Evolutionary conservation across 53 echinoderm and acorn worm species (phyloP).

Genomic region (Holothuria leucospilota): DNA sequence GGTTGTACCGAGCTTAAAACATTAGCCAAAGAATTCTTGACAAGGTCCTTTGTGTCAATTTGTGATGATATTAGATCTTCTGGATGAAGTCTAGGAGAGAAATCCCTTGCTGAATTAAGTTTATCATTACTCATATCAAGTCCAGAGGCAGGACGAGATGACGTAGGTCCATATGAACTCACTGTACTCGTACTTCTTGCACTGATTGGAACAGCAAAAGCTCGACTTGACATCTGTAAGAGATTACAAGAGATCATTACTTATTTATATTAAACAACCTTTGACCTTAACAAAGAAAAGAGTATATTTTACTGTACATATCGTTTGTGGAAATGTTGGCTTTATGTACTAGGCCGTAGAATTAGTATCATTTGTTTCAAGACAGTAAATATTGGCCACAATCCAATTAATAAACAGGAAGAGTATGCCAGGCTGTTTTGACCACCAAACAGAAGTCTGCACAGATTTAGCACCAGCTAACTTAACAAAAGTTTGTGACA

Average conservation of each 20-base stretch:
- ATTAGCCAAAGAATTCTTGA: slow-evolving; percentile 22
- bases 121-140: slow-evolving; percentile 25
- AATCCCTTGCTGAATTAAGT: slow-evolving; percentile 21
- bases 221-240: slow-evolving; percentile 85
- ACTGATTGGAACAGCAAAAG: slow-evolving; percentile 91
- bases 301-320: too few relatives aligned
- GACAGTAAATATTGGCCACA: too few relatives aligned
- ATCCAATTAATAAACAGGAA: too few relatives aligned
- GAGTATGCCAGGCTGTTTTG: too few relatives aligned
- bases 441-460: too few relatives aligned
- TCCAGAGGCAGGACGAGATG: slow-evolving; percentile 25
- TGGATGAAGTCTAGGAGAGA: slow-evolving; percentile 26
- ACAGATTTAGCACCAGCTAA: too few relatives aligned
- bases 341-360: too few relatives aligned
- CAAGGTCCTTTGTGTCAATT: slow-evolving; percentile 36
- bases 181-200: slow-evolving; percentile 92
- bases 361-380: too few relatives aligned
- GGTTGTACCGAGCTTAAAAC: slow-evolving; percentile 34
- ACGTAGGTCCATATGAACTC: slow-evolving; percentile 73
- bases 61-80: slow-evolving; percentile 19
- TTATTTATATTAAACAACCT: neutral
- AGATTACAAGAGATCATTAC: neutral
- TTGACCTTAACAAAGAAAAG: too few relatives aligned
- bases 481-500: too few relatives aligned
- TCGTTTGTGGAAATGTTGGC: too few relatives aligned